Base-by-base conservation (phyloP, 2,113 vertebrate species). In the Panthera tigris region DNA sequence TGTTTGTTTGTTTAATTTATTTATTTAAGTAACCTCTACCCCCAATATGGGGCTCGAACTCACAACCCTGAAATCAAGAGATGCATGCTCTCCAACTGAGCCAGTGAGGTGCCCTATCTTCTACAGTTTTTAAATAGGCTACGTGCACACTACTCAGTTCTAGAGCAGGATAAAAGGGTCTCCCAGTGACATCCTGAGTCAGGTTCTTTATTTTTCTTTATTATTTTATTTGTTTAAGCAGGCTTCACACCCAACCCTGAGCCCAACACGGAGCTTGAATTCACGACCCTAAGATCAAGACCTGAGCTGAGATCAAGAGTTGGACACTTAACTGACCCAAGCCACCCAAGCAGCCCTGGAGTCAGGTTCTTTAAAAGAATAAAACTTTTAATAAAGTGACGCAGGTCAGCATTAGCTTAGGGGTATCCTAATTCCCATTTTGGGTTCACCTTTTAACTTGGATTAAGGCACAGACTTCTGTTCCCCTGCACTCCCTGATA, bases 61-160 rank as follows among this genome's bases (percentile, higher is more conserved):
- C 57, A 61, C 57, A 61, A 61, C 57, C 57, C 7, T 1, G 57
- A 61, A 61, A 61, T 61, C 57, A 61, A 61, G 21, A 61, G 18
- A 61, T 3, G 19, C 57, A 61, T 3, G 21, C 19, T 61, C 57
- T 23, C 57, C 21, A 23, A 61, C 19, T 61, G 57, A 61, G 57
- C 57, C 21, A 23, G 57, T 61, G 7, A 19, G 21, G 57, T 23
- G 57, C 57, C 21, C 19, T 19, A 57, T 74, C 36, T 73, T 79
- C 45, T 79, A 21, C 14, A 63, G 69, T 55, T 94, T 97, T 96
- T 91, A 36, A 91, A 68, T 7, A 87, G 68, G n/a, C 31, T 84
- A 79, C 33, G 10, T 41, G 57, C 7, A 91, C 15, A 80, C 6
- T 21, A 76, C 50, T 95, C 14, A 82, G 45, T 91, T 57, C 39